Base-by-base conservation (phyloP, 2,113 vertebrate species). In the Arenaria interpres region DNA sequence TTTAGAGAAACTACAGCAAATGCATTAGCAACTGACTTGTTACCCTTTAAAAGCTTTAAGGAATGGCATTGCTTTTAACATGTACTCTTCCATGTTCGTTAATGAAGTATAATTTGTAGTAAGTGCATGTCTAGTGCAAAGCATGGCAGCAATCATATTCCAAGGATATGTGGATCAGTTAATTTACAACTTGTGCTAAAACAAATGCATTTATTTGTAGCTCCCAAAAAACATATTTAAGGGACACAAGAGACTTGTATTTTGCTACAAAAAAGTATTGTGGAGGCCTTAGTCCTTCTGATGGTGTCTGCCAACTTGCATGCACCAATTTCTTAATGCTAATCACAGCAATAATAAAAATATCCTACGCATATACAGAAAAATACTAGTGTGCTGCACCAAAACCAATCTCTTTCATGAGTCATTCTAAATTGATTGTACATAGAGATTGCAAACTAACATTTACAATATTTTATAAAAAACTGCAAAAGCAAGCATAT, bases 361-460 rank as follows among this genome's bases (percentile, higher is more conserved):
- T 77, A 64, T 68, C 92, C 50, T 48, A 87, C 74, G 74, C 50
- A 82, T 85, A 88, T 35, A 60, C 7, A 91, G 89, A 96, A 95
- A 94, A 97, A 97, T 90, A 92, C 54, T 51, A 90, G 66, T 3
- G 39, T 37, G 53, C 87, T 72, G 8, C n/a, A 59, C 66, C 23
- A 63, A 78, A 88, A 48, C 59, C 88, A 78, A 89, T 32, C 46
- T 95, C 77, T 66, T 91, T 78, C 32, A n/a, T 77, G 30, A 79
- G 51, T 2, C 6, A 37, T 62, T 94, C 68, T 85, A 95, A 96
- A 93, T 43, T 89, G 78, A 93, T 92, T 95, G 67, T 59, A 93
- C 84, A 81, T 71, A 94, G 56, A 96, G 28, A 95, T 95, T 97
- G 95, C 80, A 97, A 89, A 72, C 8, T 3, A 41, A 62, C 3